Conservation (phyloP, 2,888 invertebrate genomes). For the Ptycholaimellus sp. region DNA sequence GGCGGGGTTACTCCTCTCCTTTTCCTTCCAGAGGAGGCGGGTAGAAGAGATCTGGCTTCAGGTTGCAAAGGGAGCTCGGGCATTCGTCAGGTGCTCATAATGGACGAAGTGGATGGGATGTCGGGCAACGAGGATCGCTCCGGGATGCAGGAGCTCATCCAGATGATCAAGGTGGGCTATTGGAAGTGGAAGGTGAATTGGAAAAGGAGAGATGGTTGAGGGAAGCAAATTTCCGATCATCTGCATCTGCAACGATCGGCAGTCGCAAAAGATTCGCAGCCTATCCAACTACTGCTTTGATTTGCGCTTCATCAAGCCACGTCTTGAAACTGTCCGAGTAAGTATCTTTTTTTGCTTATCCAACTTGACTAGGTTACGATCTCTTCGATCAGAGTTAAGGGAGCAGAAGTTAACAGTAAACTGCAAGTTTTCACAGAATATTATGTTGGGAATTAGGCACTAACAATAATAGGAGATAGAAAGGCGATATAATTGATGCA, state of each 20-base stretch:
- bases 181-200: no score
- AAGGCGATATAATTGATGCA: slow-evolving; percentile 25
- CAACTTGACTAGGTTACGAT: neutral
- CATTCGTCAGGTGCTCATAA: slow-evolving; percentile 79
- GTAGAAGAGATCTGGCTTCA: slow-evolving; percentile 19
- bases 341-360: slow-evolving; percentile 7
- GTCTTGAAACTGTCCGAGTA: slow-evolving; percentile 67
- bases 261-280: slow-evolving; percentile 48
- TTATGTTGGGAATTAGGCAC: no score
- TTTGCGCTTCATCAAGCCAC: slow-evolving; percentile 54
- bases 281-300: slow-evolving; percentile 82
- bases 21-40: no score
- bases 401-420: no score
- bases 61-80: no score
- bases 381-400: no score
- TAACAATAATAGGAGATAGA: neutral
- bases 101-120: slow-evolving; percentile 99
- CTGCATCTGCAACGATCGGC: slow-evolving; percentile 90
- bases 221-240: slow-evolving; percentile 61
- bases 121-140: slow-evolving; percentile 95
- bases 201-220: no score
- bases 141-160: slow-evolving; percentile 62
- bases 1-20: no score
- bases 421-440: no score
- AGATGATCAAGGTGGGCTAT: slow-evolving; percentile 67